Evolutionary conservation across 2,113 vertebrate genomes (phyloP).

Genomic region (Menura novaehollandiae): DNA sequence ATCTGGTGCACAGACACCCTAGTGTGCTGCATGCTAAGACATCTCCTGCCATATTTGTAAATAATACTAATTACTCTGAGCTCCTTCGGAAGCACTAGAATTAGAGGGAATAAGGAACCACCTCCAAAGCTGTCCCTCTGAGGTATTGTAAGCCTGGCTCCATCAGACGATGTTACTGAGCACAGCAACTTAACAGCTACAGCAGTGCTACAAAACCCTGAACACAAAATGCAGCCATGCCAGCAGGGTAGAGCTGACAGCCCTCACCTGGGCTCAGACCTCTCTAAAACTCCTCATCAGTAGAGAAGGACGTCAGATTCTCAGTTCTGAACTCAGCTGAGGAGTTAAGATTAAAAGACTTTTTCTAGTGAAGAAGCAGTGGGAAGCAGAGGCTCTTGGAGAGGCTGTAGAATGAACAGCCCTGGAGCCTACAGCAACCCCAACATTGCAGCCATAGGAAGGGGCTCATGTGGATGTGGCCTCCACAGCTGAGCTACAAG

Average conservation of each 20-base stretch:
- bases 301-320: background rate
- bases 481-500: background rate
- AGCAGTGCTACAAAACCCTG: background rate
- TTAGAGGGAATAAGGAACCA: background rate
- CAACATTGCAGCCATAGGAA: background rate
- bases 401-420: background rate
- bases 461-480: background rate
- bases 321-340: background rate
- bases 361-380: background rate
- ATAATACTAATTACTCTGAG: background rate
- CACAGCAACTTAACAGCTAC: background rate
- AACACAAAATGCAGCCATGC: rapidly evolving
- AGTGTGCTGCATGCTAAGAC: background rate
- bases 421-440: background rate
- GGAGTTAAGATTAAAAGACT: background rate
- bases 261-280: background rate
- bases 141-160: background rate
- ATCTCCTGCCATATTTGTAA: background rate
- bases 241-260: background rate
- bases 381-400: background rate
- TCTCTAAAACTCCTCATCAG: background rate
- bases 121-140: background rate
- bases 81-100: background rate
- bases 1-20: background rate
- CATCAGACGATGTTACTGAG: background rate